phyloP scores from a whole-genome alignment of 2,888 invertebrate species.

The Drosophila atripex region DNA sequence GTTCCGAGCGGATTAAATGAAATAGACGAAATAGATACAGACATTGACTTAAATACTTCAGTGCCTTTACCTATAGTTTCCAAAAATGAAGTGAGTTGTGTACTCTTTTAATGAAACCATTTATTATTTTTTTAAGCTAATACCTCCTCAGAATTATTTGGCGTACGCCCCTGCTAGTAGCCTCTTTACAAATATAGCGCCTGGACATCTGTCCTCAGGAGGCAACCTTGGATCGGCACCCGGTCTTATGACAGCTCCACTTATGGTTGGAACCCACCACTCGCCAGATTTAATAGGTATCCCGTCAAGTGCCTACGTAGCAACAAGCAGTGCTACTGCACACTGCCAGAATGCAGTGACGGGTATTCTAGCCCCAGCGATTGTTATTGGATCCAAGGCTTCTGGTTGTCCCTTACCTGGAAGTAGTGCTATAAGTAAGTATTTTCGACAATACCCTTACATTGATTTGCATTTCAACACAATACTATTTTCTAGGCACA shows the following conservation, averaged over 20 bases:
- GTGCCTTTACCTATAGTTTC: conserved; percentile 85
- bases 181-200: conserved; percentile 80
- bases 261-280: conserved; percentile 75
- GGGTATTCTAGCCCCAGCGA: conserved; percentile 72
- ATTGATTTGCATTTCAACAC: neutral
- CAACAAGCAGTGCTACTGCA: conserved; percentile 50
- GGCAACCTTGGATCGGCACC: conserved; percentile 36
- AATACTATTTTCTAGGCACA: conserved; percentile 63
- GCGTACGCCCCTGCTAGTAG: conserved; percentile 81
- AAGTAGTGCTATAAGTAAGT: conserved; percentile 73
- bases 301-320: conserved; percentile 73
- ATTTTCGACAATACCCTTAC: neutral
- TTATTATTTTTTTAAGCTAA: neutral
- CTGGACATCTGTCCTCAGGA: conserved; percentile 67
- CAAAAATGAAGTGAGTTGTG: conserved; percentile 82
- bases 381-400: conserved; percentile 75
- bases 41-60: conserved; percentile 87
- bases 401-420: conserved; percentile 58
- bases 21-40: conserved; percentile 92
- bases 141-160: conserved; percentile 80
- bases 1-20: conserved; percentile 92
- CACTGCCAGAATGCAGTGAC: conserved; percentile 49
- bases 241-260: conserved; percentile 63
- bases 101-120: neutral
- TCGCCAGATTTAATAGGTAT: conserved; percentile 83